A percentile compares a stretch with the other conserved stretches of the same genome.
Conservation (phyloP, 1,140 invertebrate genomes). For the Drosophila parvula region DNA sequence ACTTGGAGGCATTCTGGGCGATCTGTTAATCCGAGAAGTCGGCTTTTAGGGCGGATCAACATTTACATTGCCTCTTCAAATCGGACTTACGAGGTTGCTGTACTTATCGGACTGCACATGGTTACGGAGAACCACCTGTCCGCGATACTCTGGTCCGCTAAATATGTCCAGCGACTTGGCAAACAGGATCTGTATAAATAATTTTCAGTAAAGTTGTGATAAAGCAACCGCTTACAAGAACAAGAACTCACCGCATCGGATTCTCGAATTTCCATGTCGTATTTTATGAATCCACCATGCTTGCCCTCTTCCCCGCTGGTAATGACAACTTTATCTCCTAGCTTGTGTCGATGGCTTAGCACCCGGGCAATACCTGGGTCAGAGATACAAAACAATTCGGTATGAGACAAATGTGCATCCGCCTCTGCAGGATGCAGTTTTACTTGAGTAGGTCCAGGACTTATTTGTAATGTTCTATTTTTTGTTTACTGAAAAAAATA, state of each 20-base stretch:
- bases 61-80: neutral
- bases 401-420: neutral
- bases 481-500: no score
- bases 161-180: constrained; percentile 77
- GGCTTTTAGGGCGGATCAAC: neutral
- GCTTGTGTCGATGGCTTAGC: constrained; percentile 61
- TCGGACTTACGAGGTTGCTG: constrained; percentile 73
- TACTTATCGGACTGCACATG: constrained; percentile 80
- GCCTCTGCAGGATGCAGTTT: neutral
- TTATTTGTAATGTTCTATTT: no score
- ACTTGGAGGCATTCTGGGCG: constrained; percentile 72
- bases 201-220: neutral
- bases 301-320: constrained; percentile 67
- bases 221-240: neutral
- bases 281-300: constrained; percentile 69
- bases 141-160: constrained; percentile 74
- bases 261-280: constrained; percentile 81
- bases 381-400: constrained; percentile 5
- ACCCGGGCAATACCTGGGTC: constrained; percentile 71
- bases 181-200: constrained; percentile 70
- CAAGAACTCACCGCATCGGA: constrained; percentile 66
- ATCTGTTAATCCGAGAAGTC: constrained; percentile 44
- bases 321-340: constrained; percentile 76
- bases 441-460: no score
- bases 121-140: constrained; percentile 75